Base-by-base conservation (phyloP, 2,888 invertebrate species). In the Homarus gammarus region DNA sequence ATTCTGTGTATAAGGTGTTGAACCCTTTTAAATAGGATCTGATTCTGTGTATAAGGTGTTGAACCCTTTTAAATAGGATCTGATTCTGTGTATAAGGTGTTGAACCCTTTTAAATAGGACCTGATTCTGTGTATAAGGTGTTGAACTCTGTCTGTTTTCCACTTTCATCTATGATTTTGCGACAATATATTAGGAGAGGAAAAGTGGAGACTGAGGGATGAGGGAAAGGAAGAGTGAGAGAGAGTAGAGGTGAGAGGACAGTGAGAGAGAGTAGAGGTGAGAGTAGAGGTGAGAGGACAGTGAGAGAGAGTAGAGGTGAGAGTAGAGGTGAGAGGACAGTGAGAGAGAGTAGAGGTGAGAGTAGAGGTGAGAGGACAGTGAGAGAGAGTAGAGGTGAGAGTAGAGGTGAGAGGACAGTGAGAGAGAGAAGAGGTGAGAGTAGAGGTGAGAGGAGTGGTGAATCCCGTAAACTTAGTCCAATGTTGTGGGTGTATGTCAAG, bases 401-500 rank as follows among this genome's bases (percentile, higher is more conserved):
- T 3, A 18, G 31, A 27, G 18, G 40, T 15, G 8, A 38, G 38
- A 64, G 64, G n/a, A 22, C 12, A 27, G 10, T 0, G 22, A 82
- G 27, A 12, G 38, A 5, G 68, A 44, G 18, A 5, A n/a, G 56
- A 36, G 33, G 31, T 6, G 56, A 3, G 31, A 27, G n/a, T 3
- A 18, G 31, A 27, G 18, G 40, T 15, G 8, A 38, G 38, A 64
- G 18, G 18, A 38, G 56, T 18, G 12, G 49, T 8, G 12, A 31
- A 27, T 22, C 22, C 56, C 56, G 18, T 15, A 22, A 56, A 49
- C 49, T 12, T 8, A 8, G 49, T 8, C 49, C 10, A 15, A 49
- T 49, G 49, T 49, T 49, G 49, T 49, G 49, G 49, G 49, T 49
- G 49, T 36, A 40, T 73, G 73, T 73, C 73, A 73, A 73, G 73